phyloP scores from a whole-genome alignment of 1,140 invertebrate genomes.

The Bradysia coprophila region DNA sequence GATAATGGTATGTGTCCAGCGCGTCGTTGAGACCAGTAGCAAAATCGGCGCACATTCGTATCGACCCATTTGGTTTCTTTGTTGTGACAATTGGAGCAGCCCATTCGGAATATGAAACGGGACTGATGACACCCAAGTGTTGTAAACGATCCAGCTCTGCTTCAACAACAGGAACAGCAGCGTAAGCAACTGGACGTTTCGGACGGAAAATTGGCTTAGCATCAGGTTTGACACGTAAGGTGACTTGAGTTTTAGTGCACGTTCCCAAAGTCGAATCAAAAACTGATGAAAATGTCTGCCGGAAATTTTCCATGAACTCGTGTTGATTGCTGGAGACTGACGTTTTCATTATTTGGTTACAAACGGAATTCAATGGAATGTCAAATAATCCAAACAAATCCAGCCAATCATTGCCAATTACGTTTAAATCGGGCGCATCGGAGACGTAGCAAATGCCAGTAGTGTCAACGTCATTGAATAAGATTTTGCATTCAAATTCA shows the following conservation, averaged over 20 bases:
- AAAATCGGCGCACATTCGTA: conserved; percentile 26
- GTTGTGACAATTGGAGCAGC: conserved; percentile 26
- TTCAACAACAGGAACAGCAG: conserved; percentile 6
- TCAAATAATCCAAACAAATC: background rate
- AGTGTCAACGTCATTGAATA: too few relatives aligned
- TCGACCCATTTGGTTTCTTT: conserved; percentile 21
- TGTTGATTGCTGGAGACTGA: background rate
- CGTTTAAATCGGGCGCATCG: background rate
- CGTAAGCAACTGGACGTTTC: conserved; percentile 2
- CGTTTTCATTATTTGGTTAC: background rate
- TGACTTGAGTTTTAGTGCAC: conserved; percentile 1
- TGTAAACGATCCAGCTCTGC: conserved; percentile 22
- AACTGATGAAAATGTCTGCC: background rate
- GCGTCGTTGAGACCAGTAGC: conserved; percentile 3
- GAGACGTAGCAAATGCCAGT: background rate
- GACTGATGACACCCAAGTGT: conserved; percentile 10
- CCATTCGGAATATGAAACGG: conserved; percentile 16
- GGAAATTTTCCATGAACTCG: background rate
- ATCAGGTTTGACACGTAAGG: background rate
- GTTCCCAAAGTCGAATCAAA: too few relatives aligned
- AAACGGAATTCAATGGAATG: background rate
- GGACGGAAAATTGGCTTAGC: conserved; percentile 3
- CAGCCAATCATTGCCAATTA: conserved; percentile 1
- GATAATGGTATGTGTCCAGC: conserved; percentile 9
- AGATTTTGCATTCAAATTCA: too few relatives aligned